Evolutionary conservation across 2,888 invertebrate species (phyloP), one percentile per base, ranked within the genome.

Genomic region (Cataglyphis albicans): DNA sequence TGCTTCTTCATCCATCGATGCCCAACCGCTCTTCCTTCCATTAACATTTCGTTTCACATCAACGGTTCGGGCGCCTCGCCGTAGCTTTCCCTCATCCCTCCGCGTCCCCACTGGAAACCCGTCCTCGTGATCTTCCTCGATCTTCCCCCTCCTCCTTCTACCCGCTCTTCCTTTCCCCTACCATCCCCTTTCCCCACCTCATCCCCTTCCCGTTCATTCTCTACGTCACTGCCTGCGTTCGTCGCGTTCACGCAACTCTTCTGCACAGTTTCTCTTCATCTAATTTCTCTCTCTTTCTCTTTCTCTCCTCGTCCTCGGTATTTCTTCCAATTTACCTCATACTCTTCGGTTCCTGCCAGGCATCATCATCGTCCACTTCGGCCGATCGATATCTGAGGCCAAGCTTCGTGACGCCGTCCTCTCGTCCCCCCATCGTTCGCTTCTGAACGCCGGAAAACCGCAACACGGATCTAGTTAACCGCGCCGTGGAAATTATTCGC

Each of bases 401-500:
- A 55, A 61, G 78, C 78, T 78, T 70, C 78, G 78, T 70, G 72
- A 78, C 41, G 78, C 70, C 35, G 21, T 25, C 52, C 18, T 55
- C 82, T n/a, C 44, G 18, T 41, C n/a, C 18, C 12, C 15, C 29
- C 61, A 1, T 63, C 61, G 32, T 35, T 44, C 38, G 38, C 65
- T 84, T 63, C 41, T 32, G 65, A 74, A 64, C 86, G 81, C 84
- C 89, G 87, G 88, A 86, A 91, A 91, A 91, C 90, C 91, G 86
- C 91, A 91, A 87, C 88, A 87, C 87, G 82, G 86, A 89, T 88
- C 91, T 90, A 90, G 91, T 91, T 91, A 88, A 91, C 88, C 86
- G 83, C 88, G 83, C 86, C 84, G 84, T 82, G 89, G 87, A 89
- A 89, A 89, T 89, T 88, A 89, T 89, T 89, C 90, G 89, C 84